These are phyloP conservation scores for Drosophila navojoa DNA, from an alignment of 1,140 invertebrate genomes.

Conservation along the genomic window DNA sequence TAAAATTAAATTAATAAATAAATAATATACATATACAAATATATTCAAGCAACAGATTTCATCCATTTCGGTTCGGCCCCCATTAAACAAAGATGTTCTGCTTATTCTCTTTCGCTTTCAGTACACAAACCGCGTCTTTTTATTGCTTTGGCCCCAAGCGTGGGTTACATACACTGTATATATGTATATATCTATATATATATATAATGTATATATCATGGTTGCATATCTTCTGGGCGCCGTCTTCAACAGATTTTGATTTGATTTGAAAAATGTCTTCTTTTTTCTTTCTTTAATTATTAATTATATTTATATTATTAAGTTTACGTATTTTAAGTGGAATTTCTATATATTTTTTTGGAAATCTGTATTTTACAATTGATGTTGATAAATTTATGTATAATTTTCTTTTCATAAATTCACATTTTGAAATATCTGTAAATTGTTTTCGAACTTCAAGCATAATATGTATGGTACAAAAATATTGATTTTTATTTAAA, in stretches of 20 bases:
- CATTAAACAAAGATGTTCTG: not conserved
- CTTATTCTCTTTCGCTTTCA: constrained; percentile 49
- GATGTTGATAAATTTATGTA: constrained; percentile 37
- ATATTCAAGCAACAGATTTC: constrained; percentile 2
- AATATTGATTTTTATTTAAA: constrained; percentile 52
- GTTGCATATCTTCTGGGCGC: constrained; percentile 1
- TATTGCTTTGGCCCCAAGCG: constrained; percentile 68
- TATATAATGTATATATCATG: constrained; percentile 7
- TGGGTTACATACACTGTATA: constrained; percentile 40
- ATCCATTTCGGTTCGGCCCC: not conserved
- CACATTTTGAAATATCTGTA: constrained; percentile 21
- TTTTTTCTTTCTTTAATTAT: constrained; percentile 5
- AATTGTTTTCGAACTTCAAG: constrained; percentile 35
- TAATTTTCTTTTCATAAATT: constrained; percentile 29
- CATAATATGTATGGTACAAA: constrained; percentile 69
- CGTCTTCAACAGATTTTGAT: constrained; percentile 12
- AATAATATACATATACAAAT: constrained; percentile 36
- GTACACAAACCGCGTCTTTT: constrained; percentile 67
- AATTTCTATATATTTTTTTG: constrained; percentile 29
- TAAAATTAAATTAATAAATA: constrained; percentile 50
- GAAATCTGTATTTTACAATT: constrained; percentile 69
- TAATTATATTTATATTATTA: constrained; percentile 26
- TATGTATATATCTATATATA: not conserved
- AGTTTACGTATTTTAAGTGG: constrained; percentile 37
- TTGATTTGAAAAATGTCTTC: constrained; percentile 16